Evolutionary conservation across 2,113 vertebrate genomes (phyloP).

Genomic region (Ciconia stormi): DNA sequence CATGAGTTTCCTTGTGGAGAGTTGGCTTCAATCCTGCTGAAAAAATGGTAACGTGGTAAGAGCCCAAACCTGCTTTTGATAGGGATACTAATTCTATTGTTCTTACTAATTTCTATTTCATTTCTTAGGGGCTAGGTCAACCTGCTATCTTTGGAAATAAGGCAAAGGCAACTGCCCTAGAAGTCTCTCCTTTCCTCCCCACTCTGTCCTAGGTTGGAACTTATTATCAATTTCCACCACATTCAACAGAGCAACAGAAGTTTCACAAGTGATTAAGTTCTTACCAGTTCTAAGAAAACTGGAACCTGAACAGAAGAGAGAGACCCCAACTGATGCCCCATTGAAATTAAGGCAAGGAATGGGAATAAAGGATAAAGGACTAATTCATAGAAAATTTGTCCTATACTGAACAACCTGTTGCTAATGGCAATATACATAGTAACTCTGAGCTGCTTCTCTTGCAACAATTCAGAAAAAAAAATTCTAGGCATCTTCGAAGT

Average conservation of each 20-base stretch:
- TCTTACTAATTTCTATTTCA: not conserved
- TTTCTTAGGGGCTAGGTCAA: not conserved
- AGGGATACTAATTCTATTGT: not conserved
- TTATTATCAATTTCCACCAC: slow-evolving; percentile 20
- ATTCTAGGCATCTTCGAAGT: not conserved
- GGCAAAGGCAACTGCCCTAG: not conserved
- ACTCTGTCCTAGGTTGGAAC: not conserved
- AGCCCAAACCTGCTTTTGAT: not conserved
- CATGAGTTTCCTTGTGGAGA: not conserved
- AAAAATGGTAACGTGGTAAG: not conserved
- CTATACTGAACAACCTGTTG: not conserved
- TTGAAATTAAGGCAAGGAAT: not conserved
- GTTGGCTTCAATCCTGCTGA: not conserved
- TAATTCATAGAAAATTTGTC: not conserved
- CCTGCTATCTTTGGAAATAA: not conserved
- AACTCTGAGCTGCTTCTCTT: not conserved
- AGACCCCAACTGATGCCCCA: not conserved
- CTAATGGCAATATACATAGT: not conserved
- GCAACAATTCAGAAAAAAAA: not conserved
- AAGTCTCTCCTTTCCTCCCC: not conserved
- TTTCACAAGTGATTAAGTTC: slow-evolving; percentile 6
- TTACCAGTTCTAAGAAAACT: slow-evolving; percentile 20
- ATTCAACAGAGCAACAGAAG: slow-evolving; percentile 10
- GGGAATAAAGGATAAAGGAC: not conserved
- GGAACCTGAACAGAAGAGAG: not conserved